Percentiles rank a stretch among this genome's conserved stretches.
Conservation (phyloP, 1,140 invertebrate genomes). For the Zophobas atratus region DNA sequence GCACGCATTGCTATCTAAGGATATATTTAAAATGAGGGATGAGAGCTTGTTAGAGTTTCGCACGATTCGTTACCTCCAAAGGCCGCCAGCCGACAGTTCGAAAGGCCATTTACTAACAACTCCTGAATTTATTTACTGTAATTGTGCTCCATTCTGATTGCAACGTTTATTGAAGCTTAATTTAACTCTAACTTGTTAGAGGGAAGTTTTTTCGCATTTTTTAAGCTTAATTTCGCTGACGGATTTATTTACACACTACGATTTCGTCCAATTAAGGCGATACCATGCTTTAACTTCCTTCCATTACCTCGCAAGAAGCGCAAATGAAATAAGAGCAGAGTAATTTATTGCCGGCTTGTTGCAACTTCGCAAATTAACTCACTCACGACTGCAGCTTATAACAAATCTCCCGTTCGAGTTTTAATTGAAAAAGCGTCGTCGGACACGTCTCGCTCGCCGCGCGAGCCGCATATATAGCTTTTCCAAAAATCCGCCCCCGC, state of each 20-base stretch:
- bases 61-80: conserved; percentile 51
- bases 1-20: conserved; percentile 39
- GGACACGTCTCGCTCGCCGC: no score
- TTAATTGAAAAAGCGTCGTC: no score
- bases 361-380: conserved; percentile 24
- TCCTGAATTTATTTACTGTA: conserved; percentile 57
- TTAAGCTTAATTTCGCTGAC: conserved; percentile 35
- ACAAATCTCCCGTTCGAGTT: not conserved
- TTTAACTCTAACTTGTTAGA: conserved; percentile 53
- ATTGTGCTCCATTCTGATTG: conserved; percentile 57
- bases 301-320: conserved; percentile 27
- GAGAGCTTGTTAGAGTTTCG: conserved; percentile 50
- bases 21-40: conserved; percentile 49
- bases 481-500: no score
- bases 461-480: no score
- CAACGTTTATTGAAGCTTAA: conserved; percentile 56
- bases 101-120: conserved; percentile 57
- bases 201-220: conserved; percentile 35
- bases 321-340: conserved; percentile 27
- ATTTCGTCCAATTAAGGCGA: conserved; percentile 40
- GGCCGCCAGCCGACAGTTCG: conserved; percentile 54
- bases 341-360: conserved; percentile 22
- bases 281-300: conserved; percentile 33
- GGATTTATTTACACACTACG: conserved; percentile 31
- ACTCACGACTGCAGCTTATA: not conserved